Base-by-base conservation (phyloP, 1,140 invertebrate species). In the Melitaea cinxia region DNA sequence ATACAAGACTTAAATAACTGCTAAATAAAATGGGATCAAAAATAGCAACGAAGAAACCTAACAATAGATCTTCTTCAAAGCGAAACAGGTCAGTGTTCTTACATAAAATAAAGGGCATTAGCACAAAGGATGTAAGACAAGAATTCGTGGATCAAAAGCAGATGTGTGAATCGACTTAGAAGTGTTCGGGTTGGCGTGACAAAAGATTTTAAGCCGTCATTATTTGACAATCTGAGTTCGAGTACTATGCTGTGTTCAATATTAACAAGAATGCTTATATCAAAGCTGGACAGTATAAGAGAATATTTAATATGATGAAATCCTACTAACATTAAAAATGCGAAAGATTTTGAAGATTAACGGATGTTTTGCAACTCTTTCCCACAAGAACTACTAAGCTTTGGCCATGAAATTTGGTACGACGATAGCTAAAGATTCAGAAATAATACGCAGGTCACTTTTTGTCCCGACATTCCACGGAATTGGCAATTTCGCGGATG, bases 101-200 rank as follows among this genome's bases (percentile, higher is more conserved):
- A 7, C 37, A 42, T 17, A 12, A 47, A 21, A 47, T 47, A 47
- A 47, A 47, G 19, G 9, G 14, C 10, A 21, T 23, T 47, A 56
- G 28, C 45, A 47, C 52, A 50, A 64, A 64, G 54, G 39, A 30
- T 53, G 42, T 35, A 49, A 55, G 61, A 45, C 21, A 57, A 57
- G 54, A 42, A 42, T 47, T 30, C 42, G 53, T 56, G 23, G 69
- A 81, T 79, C 76, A 77, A 81, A 78, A 70, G 57, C 35, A 63
- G 55, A 75, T 70, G 73, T 78, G 77, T 79, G 78, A 75, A 81
- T 77, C 63, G 69, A 71, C 69, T 80, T 80, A 77, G 57, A 54
- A 64, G 45, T 61, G 57, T 64, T 64, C 14, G 62, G 17, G 70
- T 57, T 66, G 56, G 55, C 24, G n/a, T 30, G 61, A 59, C 69